These are phyloP conservation scores for Chydorus sphaericus DNA, from an alignment of 2,888 invertebrate genomes.

Conservation along the genomic window DNA sequence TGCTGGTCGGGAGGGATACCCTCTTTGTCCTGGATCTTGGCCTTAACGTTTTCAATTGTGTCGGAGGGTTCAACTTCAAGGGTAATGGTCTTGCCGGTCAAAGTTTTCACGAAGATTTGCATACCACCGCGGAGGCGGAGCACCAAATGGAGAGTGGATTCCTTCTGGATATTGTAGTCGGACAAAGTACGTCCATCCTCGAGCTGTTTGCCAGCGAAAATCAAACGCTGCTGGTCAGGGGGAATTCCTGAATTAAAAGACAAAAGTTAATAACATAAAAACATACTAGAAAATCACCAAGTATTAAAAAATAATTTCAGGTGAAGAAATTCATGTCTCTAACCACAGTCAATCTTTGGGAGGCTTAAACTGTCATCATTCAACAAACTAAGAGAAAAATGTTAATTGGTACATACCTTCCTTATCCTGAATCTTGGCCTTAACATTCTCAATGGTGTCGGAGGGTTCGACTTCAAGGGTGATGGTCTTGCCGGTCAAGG, in stretches of 20 bases:
- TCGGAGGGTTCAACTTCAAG: conserved; percentile 84
- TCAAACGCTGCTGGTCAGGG: conserved; percentile 72
- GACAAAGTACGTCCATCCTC: conserved; percentile 44
- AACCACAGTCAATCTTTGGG: neutral
- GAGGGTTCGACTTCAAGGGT: conserved; percentile 84
- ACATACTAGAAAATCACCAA: neutral
- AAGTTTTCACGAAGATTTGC: conserved; percentile 95
- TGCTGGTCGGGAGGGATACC: conserved; percentile 41
- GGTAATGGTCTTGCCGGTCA: conserved; percentile 85
- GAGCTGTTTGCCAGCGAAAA: conserved; percentile 45
- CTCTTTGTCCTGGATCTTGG: conserved; percentile 81
- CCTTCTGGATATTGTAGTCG: conserved; percentile 48
- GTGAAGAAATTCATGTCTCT: neutral
- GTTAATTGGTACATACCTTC: conserved; percentile 39
- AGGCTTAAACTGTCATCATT: neutral
- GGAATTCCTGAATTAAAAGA: conserved; percentile 40
- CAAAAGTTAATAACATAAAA: neutral
- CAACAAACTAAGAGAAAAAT: conserved; percentile 20
- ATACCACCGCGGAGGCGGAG: conserved; percentile 85
- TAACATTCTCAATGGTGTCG: conserved; percentile 90
- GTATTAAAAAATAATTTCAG: neutral
- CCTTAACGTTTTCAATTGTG: conserved; percentile 89
- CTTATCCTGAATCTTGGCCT: conserved; percentile 81
- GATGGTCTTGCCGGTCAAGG: conserved; percentile 87
- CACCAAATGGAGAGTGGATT: conserved; percentile 77